A percentile compares a stretch with the other conserved stretches of the same genome.
These are phyloP conservation scores for Microplitis deprimator DNA, from an alignment of 2,888 invertebrate species.

Conservation along the genomic window DNA sequence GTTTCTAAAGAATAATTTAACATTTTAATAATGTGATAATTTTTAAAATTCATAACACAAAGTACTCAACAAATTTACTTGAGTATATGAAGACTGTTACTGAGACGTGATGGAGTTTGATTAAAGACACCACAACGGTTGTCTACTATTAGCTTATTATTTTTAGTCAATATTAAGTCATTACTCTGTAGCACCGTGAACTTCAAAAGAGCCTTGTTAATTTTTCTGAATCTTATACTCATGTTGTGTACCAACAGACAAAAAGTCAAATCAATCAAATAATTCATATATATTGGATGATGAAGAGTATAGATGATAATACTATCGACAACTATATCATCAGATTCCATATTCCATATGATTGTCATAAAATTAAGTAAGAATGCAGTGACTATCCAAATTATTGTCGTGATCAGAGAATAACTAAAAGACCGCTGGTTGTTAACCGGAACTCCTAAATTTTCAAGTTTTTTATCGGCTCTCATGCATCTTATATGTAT, in stretches of 20 bases:
- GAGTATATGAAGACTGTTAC: not conserved
- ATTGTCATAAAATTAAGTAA: not conserved
- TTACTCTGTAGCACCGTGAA: not conserved
- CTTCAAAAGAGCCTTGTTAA: conserved; percentile 21
- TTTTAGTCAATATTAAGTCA: not conserved
- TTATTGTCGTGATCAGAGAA: not conserved
- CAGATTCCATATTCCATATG: conserved; percentile 4
- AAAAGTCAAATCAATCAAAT: conserved; percentile 24
- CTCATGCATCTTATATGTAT: not conserved
- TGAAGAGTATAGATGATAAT: conserved; percentile 1
- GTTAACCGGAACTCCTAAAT: not conserved
- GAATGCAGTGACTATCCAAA: conserved; percentile 1
- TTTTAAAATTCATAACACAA: no score
- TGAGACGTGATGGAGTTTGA: not conserved
- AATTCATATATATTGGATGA: conserved; percentile 34
- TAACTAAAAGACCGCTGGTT: not conserved
- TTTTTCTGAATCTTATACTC: conserved; percentile 20
- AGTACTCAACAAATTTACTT: conserved; percentile 20
- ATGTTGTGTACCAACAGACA: conserved; percentile 16
- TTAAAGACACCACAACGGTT: not conserved
- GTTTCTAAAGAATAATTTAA: conserved; percentile 27
- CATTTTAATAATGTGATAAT: no score
- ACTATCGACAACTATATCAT: not conserved
- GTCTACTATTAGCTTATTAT: not conserved
- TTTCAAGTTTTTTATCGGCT: not conserved